Evolutionary conservation across 2,888 invertebrate genomes (phyloP).

Genomic region (Standfussiana lucernea): DNA sequence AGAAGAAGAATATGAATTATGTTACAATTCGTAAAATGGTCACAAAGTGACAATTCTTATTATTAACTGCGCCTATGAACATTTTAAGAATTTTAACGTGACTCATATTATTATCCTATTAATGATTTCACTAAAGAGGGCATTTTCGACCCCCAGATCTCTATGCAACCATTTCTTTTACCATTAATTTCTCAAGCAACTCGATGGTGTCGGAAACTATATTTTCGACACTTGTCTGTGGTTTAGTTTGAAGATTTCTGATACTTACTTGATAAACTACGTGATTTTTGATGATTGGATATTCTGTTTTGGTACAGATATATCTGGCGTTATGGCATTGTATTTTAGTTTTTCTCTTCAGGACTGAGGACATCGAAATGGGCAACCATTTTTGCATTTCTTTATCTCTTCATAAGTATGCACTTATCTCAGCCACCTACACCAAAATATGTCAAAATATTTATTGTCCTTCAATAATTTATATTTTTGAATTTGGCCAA

Average conservation of each 20-base stretch:
- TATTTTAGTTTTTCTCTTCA: neutral
- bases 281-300: neutral
- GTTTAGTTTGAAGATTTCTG: neutral
- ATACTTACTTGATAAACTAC: neutral
- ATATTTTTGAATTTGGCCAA: constrained; percentile 40
- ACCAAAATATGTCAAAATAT: constrained; percentile 8
- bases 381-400: neutral
- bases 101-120: too few species aligned
- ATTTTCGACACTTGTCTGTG: neutral
- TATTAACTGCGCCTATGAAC: too few species aligned
- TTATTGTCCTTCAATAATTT: constrained; percentile 32
- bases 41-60: too few species aligned
- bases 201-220: neutral
- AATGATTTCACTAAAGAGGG: too few species aligned
- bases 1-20: too few species aligned
- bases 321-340: neutral
- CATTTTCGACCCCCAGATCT: too few species aligned
- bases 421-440: constrained; percentile 27
- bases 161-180: neutral
- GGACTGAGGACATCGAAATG: neutral
- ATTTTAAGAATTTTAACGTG: too few species aligned
- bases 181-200: neutral
- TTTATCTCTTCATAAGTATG: constrained; percentile 10
- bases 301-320: neutral
- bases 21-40: too few species aligned